phyloP scores from a whole-genome alignment of 1,140 invertebrate species.

The Drosophila persimilis region DNA sequence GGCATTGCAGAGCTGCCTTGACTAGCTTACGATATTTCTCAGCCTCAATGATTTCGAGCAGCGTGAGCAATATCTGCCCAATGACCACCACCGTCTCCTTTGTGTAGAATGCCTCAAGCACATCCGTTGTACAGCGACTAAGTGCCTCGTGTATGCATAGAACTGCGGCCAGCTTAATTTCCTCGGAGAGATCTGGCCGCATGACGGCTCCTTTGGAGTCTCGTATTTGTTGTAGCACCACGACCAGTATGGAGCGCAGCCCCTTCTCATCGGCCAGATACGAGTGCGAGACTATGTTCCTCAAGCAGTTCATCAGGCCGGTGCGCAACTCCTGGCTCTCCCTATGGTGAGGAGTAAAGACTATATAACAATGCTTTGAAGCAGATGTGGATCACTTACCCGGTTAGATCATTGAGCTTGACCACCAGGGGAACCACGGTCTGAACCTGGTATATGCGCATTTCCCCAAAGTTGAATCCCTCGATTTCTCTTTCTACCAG shows the following conservation, averaged over 20 bases:
- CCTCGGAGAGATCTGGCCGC: slow-evolving; percentile 66
- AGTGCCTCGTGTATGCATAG: slow-evolving; percentile 58
- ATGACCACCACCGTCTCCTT: slow-evolving; percentile 50
- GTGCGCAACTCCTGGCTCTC: slow-evolving; percentile 69
- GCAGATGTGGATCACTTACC: slow-evolving; percentile 31
- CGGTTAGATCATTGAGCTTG: slow-evolving; percentile 67
- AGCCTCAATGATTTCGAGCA: slow-evolving; percentile 61
- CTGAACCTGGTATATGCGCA: slow-evolving; percentile 71
- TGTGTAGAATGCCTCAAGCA: slow-evolving; percentile 68
- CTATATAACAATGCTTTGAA: not conserved
- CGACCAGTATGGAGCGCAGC: slow-evolving; percentile 65
- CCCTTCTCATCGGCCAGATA: slow-evolving; percentile 63
- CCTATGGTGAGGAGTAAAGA: slow-evolving; percentile 15
- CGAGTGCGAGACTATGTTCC: slow-evolving; percentile 55
- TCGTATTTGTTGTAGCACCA: slow-evolving; percentile 67
- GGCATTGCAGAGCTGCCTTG: slow-evolving; percentile 50
- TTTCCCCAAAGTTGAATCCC: slow-evolving; percentile 67
- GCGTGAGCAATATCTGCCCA: slow-evolving; percentile 65
- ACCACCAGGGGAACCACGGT: slow-evolving; percentile 71
- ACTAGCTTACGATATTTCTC: slow-evolving; percentile 74
- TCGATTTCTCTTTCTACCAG: slow-evolving; percentile 57
- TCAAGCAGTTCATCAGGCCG: slow-evolving; percentile 59
- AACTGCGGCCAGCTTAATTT: slow-evolving; percentile 74
- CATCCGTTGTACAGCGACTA: slow-evolving; percentile 60
- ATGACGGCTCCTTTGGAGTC: slow-evolving; percentile 44